A percentile compares a stretch with the other conserved stretches of the same genome.
phyloP scores from a whole-genome alignment of 2,888 invertebrate species.

The Nephrotoma guestfalica region DNA sequence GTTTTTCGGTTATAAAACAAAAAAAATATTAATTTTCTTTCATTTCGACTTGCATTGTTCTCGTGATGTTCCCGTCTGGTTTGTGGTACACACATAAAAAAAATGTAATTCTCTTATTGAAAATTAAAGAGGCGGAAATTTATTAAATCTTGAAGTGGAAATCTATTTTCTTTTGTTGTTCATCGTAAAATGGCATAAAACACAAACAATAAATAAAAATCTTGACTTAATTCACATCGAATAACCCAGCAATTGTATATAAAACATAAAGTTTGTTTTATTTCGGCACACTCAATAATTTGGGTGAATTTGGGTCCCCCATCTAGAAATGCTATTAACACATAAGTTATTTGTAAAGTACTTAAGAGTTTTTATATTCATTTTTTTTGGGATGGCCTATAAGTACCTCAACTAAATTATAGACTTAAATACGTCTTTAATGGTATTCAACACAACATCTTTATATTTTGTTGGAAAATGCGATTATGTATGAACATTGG shows the following conservation, averaged over 20 bases:
- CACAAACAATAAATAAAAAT: background rate
- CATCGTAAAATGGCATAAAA: background rate
- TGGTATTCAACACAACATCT: background rate
- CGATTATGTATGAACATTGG: background rate
- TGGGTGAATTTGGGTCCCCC: background rate
- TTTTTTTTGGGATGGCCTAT: background rate
- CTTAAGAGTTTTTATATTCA: background rate
- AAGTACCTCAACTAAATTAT: background rate
- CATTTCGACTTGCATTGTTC: background rate
- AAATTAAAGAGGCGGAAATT: background rate
- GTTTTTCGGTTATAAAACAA: background rate
- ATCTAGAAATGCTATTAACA: background rate
- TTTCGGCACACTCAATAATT: background rate
- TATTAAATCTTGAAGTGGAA: background rate
- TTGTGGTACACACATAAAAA: background rate
- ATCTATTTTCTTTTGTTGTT: background rate
- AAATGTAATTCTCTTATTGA: background rate
- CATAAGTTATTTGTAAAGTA: background rate
- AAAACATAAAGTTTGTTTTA: background rate
- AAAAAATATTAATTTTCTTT: background rate
- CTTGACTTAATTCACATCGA: background rate
- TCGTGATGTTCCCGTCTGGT: background rate
- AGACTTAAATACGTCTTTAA: background rate
- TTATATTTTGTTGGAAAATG: background rate
- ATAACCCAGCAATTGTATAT: background rate